phyloP scores from a whole-genome alignment of 1,140 invertebrate genomes.

The Caenorhabditis latens region DNA sequence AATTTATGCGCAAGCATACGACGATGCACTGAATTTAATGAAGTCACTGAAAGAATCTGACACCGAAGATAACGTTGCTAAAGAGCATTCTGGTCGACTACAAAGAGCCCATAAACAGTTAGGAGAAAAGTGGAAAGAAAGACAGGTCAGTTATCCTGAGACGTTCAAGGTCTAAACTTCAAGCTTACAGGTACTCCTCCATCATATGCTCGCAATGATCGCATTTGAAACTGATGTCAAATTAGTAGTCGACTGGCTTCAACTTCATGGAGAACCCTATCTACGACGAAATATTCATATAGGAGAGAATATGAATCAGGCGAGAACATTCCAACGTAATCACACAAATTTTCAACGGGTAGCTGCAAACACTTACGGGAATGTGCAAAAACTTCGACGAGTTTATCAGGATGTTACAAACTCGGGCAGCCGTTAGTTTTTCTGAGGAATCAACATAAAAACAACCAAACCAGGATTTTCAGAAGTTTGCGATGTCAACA shows the following conservation, averaged over 20 bases:
- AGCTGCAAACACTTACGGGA: conserved; percentile 92
- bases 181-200: conserved; percentile 60
- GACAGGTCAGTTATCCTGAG: conserved; percentile 1
- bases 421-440: conserved; percentile 7
- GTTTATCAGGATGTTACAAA: conserved; percentile 83
- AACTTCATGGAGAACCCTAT: conserved; percentile 98
- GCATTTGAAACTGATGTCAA: conserved; percentile 65
- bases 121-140: conserved; percentile 45
- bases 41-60: conserved; percentile 30
- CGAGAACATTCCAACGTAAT: conserved; percentile 89
- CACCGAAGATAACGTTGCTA: conserved; percentile 13
- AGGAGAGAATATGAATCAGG: conserved; percentile 85
- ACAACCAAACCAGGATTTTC: background rate
- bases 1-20: conserved; percentile 49
- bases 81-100: conserved; percentile 1
- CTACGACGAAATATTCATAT: conserved; percentile 95
- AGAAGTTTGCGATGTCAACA: conserved; percentile 59
- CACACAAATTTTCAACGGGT: conserved; percentile 71
- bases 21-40: conserved; percentile 1
- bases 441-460: background rate
- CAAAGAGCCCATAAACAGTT: conserved; percentile 48
- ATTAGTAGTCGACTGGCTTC: conserved; percentile 94
- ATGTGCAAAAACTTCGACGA: conserved; percentile 97
- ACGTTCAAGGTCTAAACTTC: too few relatives aligned
- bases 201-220: conserved; percentile 50